Conservation (phyloP, 2,113 vertebrate genomes). For the Neopipo cinnamomea region DNA sequence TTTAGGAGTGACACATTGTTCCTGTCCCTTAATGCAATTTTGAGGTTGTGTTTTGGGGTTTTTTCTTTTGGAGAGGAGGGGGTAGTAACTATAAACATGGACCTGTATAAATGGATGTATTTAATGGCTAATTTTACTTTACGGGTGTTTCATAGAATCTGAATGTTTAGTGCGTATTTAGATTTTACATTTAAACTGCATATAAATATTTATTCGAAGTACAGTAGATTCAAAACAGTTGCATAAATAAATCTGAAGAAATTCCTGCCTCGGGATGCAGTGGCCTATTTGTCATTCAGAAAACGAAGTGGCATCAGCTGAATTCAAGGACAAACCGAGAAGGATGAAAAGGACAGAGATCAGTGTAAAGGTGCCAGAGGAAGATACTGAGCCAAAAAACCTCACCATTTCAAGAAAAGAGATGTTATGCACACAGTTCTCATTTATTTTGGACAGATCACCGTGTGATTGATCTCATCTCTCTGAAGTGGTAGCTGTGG, state of each 20-base stretch:
- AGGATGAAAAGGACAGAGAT: slow-evolving; percentile 37
- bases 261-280: neutral
- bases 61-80: neutral
- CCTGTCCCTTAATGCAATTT: neutral
- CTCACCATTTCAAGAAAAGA: neutral
- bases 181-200: neutral
- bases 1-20: neutral
- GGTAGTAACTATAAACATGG: neutral
- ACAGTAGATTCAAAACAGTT: neutral
- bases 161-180: neutral
- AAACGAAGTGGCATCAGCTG: neutral
- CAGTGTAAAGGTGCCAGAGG: slow-evolving; percentile 35
- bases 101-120: neutral
- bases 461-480: neutral
- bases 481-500: neutral
- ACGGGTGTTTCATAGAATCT: neutral
- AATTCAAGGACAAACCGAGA: slow-evolving; percentile 18
- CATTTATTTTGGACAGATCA: neutral
- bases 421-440: neutral
- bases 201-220: neutral
- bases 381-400: neutral
- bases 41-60: neutral
- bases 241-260: neutral
- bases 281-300: slow-evolving; percentile 27
- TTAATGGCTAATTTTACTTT: neutral